A percentile compares a stretch with the other conserved stretches of the same genome.
Conservation (phyloP, 2,888 invertebrate species). For the Philopedon plagiatum region DNA sequence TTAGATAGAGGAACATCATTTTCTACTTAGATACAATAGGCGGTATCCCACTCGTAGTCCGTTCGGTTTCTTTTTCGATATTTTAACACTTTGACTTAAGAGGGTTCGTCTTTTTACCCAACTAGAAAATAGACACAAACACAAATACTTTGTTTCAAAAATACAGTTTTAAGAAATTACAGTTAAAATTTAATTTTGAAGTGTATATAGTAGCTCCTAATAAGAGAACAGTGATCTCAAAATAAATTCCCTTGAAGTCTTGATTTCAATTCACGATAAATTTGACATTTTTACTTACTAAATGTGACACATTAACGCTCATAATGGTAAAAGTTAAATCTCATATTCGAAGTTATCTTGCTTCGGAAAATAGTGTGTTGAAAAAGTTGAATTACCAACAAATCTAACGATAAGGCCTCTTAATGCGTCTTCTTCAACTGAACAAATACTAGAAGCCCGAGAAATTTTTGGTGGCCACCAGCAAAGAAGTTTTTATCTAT, state of each 20-base stretch:
- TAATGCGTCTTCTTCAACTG: neutral
- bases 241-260: too few relatives aligned
- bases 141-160: neutral
- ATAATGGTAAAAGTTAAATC: too few relatives aligned
- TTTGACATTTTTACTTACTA: too few relatives aligned
- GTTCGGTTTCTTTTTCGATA: constrained; percentile 20
- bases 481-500: constrained; percentile 22
- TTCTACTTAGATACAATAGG: constrained; percentile 60
- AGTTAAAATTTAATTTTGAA: too few relatives aligned
- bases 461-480: constrained; percentile 25
- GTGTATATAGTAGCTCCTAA: too few relatives aligned
- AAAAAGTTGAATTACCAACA: too few relatives aligned
- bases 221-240: too few relatives aligned
- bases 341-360: too few relatives aligned
- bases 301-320: too few relatives aligned
- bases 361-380: too few relatives aligned
- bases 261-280: too few relatives aligned
- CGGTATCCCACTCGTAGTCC: constrained; percentile 39
- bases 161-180: neutral
- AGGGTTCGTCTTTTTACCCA: neutral
- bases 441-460: constrained; percentile 7
- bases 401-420: neutral
- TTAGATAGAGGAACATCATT: constrained; percentile 60
- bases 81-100: constrained; percentile 29
- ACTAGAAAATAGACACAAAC: neutral